Percentiles rank a stretch among this genome's conserved stretches.
phyloP scores from a whole-genome alignment of 1,140 invertebrate species.

The Neodiprion fabricii region DNA sequence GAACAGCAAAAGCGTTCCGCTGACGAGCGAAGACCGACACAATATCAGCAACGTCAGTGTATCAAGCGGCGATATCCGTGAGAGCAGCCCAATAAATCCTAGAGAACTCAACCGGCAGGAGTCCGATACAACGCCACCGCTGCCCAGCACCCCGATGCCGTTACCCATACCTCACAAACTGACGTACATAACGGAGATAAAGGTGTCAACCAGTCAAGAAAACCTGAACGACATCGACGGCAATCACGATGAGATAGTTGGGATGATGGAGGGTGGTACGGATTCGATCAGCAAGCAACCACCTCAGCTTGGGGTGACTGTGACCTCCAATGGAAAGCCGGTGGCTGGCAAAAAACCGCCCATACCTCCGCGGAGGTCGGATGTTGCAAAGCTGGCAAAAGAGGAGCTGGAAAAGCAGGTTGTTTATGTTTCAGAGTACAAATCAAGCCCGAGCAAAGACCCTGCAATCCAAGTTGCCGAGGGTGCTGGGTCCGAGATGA shows the following conservation, averaged over 20 bases:
- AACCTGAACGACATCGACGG: slow-evolving; percentile 34
- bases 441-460: slow-evolving; percentile 29
- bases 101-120: slow-evolving; percentile 33
- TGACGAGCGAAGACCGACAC: slow-evolving; percentile 37
- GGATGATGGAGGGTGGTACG: slow-evolving; percentile 30
- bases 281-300: slow-evolving; percentile 29
- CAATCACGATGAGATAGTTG: slow-evolving; percentile 38
- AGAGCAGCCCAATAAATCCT: slow-evolving; percentile 45
- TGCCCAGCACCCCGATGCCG: slow-evolving; percentile 56
- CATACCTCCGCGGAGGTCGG: slow-evolving; percentile 53
- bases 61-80: slow-evolving; percentile 55
- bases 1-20: slow-evolving; percentile 42
- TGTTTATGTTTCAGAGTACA: slow-evolving; percentile 57
- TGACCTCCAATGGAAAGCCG: slow-evolving; percentile 53
- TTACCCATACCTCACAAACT: slow-evolving; percentile 42
- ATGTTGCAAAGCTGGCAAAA: slow-evolving; percentile 36
- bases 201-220: slow-evolving; percentile 50
- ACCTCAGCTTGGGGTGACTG: slow-evolving; percentile 36
- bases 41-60: slow-evolving; percentile 49
- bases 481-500: background rate
- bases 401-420: slow-evolving; percentile 48
- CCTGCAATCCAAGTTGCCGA: background rate
- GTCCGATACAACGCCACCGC: slow-evolving; percentile 44
- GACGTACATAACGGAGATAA: slow-evolving; percentile 63
- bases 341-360: slow-evolving; percentile 52